A percentile compares a stretch with the other conserved stretches of the same genome.
These are phyloP conservation scores for Rhegmatorhina hoffmannsi DNA, from an alignment of 2,113 vertebrate species.

Conservation along the genomic window DNA sequence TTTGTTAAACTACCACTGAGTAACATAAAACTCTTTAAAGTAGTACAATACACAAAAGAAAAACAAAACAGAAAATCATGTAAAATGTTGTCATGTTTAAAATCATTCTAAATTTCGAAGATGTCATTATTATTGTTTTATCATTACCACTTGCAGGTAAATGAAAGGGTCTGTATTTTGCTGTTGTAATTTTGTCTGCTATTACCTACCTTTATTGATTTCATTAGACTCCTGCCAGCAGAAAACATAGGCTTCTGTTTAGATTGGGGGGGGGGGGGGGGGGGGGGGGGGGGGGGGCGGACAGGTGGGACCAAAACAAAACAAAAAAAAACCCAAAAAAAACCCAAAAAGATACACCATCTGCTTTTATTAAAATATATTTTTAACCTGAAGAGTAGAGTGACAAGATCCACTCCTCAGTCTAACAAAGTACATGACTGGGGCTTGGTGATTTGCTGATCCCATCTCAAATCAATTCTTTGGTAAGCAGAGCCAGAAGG, in stretches of 20 bases:
- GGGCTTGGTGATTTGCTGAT: neutral
- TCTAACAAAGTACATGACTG: neutral
- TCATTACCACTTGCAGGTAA: neutral
- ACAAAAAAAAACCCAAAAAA: neutral
- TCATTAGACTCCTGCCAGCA: neutral
- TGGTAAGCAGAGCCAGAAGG: neutral
- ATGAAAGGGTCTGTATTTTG: neutral
- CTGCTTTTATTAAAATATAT: slow-evolving; percentile 24
- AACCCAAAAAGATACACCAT: neutral
- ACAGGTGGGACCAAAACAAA: too few relatives aligned
- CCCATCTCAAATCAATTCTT: neutral
- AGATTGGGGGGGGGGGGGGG: neutral
- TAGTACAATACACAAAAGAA: neutral
- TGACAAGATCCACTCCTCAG: neutral
- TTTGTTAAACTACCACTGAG: neutral
- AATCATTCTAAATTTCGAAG: neutral
- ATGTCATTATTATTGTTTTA: neutral
- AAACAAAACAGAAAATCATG: neutral
- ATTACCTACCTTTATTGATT: neutral
- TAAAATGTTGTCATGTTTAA: neutral
- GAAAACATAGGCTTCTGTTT: neutral
- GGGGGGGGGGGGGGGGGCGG: too few relatives aligned
- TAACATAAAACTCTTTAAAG: neutral
- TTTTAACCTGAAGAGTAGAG: neutral
- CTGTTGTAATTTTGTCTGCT: neutral